phyloP scores from a whole-genome alignment of 2,113 vertebrate species.

The Clupea harengus region DNA sequence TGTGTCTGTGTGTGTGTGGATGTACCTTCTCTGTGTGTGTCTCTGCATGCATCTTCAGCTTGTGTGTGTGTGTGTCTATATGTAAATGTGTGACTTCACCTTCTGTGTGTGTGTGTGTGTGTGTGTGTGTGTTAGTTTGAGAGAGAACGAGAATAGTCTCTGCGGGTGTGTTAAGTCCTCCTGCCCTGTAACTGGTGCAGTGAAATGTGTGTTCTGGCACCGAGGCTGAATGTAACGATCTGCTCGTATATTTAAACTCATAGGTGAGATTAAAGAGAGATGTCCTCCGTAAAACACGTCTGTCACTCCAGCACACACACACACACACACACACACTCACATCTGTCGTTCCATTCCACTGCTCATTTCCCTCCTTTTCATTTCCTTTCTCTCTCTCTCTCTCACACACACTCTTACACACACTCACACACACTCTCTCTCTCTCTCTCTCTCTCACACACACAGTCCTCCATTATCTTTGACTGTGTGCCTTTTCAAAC shows the following conservation, averaged over 20 bases:
- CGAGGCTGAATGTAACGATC: not conserved
- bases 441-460: not conserved
- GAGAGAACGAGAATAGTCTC: not conserved
- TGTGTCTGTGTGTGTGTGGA: not conserved
- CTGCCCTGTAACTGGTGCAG: not conserved
- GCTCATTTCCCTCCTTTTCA: not conserved
- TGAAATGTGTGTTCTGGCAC: slow-evolving; percentile 17
- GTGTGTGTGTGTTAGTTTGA: not conserved
- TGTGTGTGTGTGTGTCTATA: too few species aligned
- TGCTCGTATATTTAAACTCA: slow-evolving; percentile 35
- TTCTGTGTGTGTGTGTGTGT: not conserved
- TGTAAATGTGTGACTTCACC: too few species aligned
- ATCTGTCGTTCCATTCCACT: not conserved
- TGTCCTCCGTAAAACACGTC: slow-evolving; percentile 17
- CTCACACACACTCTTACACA: not conserved
- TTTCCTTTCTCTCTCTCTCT: not conserved
- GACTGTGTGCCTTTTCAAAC: slow-evolving; percentile 29
- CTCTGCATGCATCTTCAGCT: too few species aligned
- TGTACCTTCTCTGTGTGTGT: too few species aligned
- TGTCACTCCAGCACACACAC: not conserved
- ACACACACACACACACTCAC: not conserved
- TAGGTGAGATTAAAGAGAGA: slow-evolving; percentile 18
- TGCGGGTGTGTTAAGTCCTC: not conserved
- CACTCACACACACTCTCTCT: not conserved
- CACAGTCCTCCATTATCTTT: slow-evolving; percentile 11